phyloP scores from a whole-genome alignment of 2,113 vertebrate genomes.

The Centropus bengalensis region DNA sequence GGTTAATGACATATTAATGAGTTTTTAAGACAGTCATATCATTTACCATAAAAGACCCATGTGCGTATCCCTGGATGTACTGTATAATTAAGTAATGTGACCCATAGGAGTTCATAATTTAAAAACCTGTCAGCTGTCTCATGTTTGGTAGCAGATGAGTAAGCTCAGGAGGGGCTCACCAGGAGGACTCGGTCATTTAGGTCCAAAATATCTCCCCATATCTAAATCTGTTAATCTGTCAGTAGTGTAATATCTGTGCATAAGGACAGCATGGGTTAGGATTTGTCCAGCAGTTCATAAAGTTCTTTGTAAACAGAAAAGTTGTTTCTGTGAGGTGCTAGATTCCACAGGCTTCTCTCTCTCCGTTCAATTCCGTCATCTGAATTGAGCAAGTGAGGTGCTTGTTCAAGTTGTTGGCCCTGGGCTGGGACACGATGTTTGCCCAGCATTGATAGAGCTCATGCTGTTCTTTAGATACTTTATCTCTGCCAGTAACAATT shows the following conservation, averaged over 20 bases:
- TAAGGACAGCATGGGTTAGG: not conserved
- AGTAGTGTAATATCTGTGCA: not conserved
- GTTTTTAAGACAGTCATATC: conserved; percentile 87
- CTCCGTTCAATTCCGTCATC: not conserved
- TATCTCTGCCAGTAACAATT: not conserved
- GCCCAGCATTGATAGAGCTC: not conserved
- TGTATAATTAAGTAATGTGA: conserved; percentile 87
- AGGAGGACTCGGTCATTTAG: conserved; percentile 54
- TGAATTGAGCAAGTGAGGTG: not conserved
- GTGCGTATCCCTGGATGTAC: conserved; percentile 82
- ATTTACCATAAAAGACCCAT: conserved; percentile 86
- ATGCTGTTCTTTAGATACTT: not conserved
- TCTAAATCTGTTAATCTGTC: conserved; percentile 20
- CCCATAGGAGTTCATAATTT: conserved; percentile 81
- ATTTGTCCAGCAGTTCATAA: not conserved
- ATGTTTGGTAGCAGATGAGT: conserved; percentile 69
- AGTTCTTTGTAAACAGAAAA: not conserved
- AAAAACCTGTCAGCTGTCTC: conserved; percentile 81
- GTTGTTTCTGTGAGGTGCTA: not conserved
- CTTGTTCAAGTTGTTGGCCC: not conserved
- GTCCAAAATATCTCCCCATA: conserved; percentile 47
- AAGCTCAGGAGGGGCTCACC: conserved; percentile 68
- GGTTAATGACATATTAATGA: conserved; percentile 91
- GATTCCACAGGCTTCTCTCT: not conserved
- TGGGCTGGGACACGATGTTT: not conserved